A percentile compares a stretch with the other conserved stretches of the same genome.
Evolutionary conservation across 2,888 invertebrate genomes (phyloP).

Genomic region (Zelleria hepariella): DNA sequence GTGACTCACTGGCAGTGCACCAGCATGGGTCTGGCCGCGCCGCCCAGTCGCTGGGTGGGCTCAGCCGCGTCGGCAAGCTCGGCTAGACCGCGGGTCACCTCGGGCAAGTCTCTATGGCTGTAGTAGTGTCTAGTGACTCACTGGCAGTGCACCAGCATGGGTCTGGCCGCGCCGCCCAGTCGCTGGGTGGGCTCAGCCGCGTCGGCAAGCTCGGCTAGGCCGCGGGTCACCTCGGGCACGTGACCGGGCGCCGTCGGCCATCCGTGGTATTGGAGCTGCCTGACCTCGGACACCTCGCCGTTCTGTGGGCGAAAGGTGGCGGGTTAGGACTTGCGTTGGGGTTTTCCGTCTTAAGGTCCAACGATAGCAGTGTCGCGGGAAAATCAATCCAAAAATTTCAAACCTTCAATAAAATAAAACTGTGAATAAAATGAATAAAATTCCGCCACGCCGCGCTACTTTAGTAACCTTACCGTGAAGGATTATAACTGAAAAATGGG

Average conservation of each 20-base stretch:
- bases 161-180: slow-evolving; percentile 59
- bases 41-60: slow-evolving; percentile 60
- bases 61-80: slow-evolving; percentile 85
- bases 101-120: slow-evolving; percentile 75
- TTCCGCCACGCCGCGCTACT: no score
- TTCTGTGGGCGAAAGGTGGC: slow-evolving; percentile 58
- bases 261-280: slow-evolving; percentile 92
- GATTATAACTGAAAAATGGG: no score
- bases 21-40: slow-evolving; percentile 75
- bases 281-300: slow-evolving; percentile 81
- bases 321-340: no score
- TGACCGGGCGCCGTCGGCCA: slow-evolving; percentile 93
- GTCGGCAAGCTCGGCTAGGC: slow-evolving; percentile 88
- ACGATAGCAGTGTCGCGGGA: no score
- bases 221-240: slow-evolving; percentile 90
- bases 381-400: no score
- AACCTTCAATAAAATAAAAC: no score
- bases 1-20: slow-evolving; percentile 83
- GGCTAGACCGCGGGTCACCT: slow-evolving; percentile 88
- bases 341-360: no score
- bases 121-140: slow-evolving; percentile 25
- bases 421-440: no score
- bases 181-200: slow-evolving; percentile 74
- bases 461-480: no score
- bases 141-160: slow-evolving; percentile 91